phyloP scores from a whole-genome alignment of 2,888 invertebrate genomes.

The Yponomeuta plumbellus region DNA sequence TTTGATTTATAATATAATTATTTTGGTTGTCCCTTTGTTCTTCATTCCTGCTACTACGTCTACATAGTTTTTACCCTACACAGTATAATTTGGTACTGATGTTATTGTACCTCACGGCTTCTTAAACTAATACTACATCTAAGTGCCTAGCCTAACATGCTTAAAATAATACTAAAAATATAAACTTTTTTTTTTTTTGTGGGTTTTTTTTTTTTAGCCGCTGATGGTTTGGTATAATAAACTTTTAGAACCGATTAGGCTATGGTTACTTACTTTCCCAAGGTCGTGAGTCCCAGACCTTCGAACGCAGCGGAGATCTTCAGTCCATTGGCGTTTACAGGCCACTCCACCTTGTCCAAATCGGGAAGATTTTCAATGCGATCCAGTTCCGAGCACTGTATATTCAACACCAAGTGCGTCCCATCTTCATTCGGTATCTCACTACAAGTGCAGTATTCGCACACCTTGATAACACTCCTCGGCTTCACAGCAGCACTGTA shows the following conservation, averaged over 20 bases:
- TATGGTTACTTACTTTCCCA: constrained; percentile 58
- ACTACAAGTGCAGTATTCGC: constrained; percentile 66
- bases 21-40: too few species aligned
- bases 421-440: constrained; percentile 62
- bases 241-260: not conserved
- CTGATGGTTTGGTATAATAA: not conserved
- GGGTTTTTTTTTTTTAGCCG: too few species aligned
- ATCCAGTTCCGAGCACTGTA: constrained; percentile 62
- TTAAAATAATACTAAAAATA: too few species aligned
- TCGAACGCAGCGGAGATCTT: constrained; percentile 63
- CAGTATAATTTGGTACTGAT: too few species aligned
- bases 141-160: too few species aligned
- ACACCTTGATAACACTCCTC: constrained; percentile 46
- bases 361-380: constrained; percentile 54
- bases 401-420: constrained; percentile 59
- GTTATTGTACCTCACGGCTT: too few species aligned
- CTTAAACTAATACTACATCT: too few species aligned
- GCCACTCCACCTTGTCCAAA: constrained; percentile 66
- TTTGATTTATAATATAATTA: too few species aligned
- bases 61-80: too few species aligned
- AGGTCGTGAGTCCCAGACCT: constrained; percentile 54
- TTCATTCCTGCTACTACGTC: too few species aligned
- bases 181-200: too few species aligned
- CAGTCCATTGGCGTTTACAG: constrained; percentile 58
- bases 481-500: constrained; percentile 35